These are phyloP conservation scores for Drosophila bocqueti DNA, from an alignment of 1,140 invertebrate genomes.

Conservation along the genomic window DNA sequence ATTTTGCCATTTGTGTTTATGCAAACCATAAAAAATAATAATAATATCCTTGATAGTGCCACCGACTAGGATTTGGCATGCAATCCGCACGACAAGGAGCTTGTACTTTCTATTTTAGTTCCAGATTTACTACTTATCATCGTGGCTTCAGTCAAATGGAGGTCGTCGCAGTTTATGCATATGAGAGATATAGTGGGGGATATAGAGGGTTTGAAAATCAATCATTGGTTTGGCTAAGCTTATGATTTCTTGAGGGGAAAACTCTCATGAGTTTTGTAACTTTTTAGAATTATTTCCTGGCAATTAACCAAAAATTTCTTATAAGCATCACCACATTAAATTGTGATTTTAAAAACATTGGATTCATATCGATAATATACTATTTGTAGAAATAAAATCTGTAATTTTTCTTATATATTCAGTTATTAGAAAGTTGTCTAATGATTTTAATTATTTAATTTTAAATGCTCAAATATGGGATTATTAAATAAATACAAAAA, in stretches of 20 bases:
- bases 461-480: neutral
- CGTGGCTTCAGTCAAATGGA: conserved; percentile 20
- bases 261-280: too few species aligned
- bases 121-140: conserved; percentile 29
- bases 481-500: too few species aligned
- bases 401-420: neutral
- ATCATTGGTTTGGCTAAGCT: neutral
- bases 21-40: conserved; percentile 54
- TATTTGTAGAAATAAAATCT: neutral
- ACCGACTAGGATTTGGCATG: conserved; percentile 62
- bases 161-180: conserved; percentile 24
- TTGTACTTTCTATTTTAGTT: conserved; percentile 63
- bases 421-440: neutral
- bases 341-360: neutral
- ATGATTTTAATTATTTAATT: neutral
- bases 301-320: too few species aligned
- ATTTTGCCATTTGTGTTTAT: conserved; percentile 46
- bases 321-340: neutral
- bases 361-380: neutral
- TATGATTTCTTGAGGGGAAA: neutral
- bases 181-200: neutral
- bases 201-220: neutral
- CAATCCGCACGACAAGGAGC: conserved; percentile 45
- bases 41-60: conserved; percentile 31
- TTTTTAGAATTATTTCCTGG: neutral